Evolutionary conservation across 2,797 vertebrate genomes (phyloP).

Genomic region (Amniataba percoides): DNA sequence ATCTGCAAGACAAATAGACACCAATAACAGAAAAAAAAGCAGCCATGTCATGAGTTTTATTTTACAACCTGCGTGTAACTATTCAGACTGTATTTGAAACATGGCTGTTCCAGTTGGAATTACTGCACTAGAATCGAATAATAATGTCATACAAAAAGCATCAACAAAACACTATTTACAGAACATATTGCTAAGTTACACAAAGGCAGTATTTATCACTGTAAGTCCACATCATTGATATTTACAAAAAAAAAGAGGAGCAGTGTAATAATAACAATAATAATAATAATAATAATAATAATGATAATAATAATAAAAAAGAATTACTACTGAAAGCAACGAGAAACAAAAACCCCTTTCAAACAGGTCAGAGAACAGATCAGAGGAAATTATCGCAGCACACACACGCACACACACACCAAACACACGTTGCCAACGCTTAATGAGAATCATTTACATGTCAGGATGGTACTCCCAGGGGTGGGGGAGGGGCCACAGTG

Average conservation of each 20-base stretch:
- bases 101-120: conserved; percentile 91
- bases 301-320: conserved; percentile 35
- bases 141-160: conserved; percentile 95
- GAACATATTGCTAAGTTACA: conserved; percentile 99
- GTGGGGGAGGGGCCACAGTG: conserved; percentile 82
- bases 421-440: conserved; percentile 75
- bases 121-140: conserved; percentile 94
- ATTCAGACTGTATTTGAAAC: conserved; percentile 76
- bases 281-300: conserved; percentile 53
- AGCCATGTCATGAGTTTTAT: conserved; percentile 73
- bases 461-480: conserved; percentile 82
- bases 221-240: conserved; percentile 86
- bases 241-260: conserved; percentile 91
- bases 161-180: conserved; percentile 96
- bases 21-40: conserved; percentile 84
- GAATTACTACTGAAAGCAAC: conserved; percentile 69
- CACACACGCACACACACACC: conserved; percentile 47
- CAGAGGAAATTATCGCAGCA: conserved; percentile 75
- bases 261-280: conserved; percentile 73
- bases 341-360: conserved; percentile 79
- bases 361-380: conserved; percentile 84
- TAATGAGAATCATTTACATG: conserved; percentile 87
- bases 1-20: conserved; percentile 96
- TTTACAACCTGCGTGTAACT: conserved; percentile 72
- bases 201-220: conserved; percentile 97